Percentiles rank a stretch among this genome's conserved stretches.
phyloP scores from a whole-genome alignment of 2,797 vertebrate genomes.

The Sandelia bainsii region DNA sequence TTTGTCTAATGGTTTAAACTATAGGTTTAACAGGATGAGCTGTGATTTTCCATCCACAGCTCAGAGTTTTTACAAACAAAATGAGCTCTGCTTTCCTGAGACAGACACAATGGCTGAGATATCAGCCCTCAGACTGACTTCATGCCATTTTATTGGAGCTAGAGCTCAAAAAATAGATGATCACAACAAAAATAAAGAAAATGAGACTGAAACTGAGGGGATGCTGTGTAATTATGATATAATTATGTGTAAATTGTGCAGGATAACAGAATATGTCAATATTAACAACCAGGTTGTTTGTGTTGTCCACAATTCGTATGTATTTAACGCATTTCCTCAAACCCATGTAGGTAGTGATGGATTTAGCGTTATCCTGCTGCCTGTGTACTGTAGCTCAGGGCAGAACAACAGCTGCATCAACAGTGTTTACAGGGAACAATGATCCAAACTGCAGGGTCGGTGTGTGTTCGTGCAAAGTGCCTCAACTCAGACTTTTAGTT shows the following conservation, averaged over 20 bases:
- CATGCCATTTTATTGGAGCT: background rate
- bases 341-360: too few species aligned
- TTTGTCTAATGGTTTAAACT: constrained; percentile 10
- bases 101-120: background rate
- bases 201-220: background rate
- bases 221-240: background rate
- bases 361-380: too few species aligned
- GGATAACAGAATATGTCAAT: background rate
- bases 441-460: too few species aligned
- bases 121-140: background rate
- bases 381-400: too few species aligned
- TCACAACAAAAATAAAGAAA: background rate
- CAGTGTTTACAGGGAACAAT: too few species aligned
- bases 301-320: too few species aligned
- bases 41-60: background rate
- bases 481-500: too few species aligned
- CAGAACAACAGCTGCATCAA: too few species aligned
- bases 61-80: constrained; percentile 1
- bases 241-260: background rate
- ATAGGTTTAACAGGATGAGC: constrained; percentile 2
- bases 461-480: too few species aligned
- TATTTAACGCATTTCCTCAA: too few species aligned
- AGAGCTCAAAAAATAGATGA: background rate
- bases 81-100: background rate
- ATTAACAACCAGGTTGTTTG: too few species aligned